Evolutionary conservation across 1,140 invertebrate genomes (phyloP), one percentile per base, ranked within the genome.

Genomic region (Drosophila subpulchrella): DNA sequence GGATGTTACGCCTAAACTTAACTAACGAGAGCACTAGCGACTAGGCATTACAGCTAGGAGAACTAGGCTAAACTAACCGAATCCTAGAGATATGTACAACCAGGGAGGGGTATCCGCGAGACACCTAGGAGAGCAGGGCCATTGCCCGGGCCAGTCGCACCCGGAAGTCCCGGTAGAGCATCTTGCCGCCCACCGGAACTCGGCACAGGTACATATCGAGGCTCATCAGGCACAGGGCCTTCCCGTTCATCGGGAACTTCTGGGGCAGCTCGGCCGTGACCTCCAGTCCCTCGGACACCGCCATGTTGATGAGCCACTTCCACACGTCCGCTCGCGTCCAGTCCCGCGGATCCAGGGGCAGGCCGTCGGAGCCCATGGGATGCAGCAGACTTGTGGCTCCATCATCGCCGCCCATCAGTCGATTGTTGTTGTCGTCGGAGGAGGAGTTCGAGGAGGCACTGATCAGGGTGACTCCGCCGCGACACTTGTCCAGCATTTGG

Each of bases 191-290:
- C 2, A 95, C 90, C 3, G 96, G 96, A 10, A 96, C 96, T 27
- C 96, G 92, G 62, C 93, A 93, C 2, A 95, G 93, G 93, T 96
- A 96, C 96, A 96, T 96, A 38, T 95, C 94, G 3, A 94, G 92
- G 20, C 94, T 94, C 96, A 96, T 96, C 44, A 96, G 93, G 72
- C 96, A 96, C 4, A 96, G 92, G 5, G 95, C 96, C 91, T 96
- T 96, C 27, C 96, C 96, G 90, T 96, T 96, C 96, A 96, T 96
- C 3, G 95, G 94, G 90, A 96, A 96, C 58, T 96, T 54, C 90
- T 91, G 55, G 82, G 93, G 61, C 94, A 93, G 62, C 92, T 93
- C 15, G 94, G 94, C 79, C 30, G 91, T 91, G 24, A 91, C 90
- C 24, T 92, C 88, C 1, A 95, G 92, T 2, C 94, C 93, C 68